These are phyloP conservation scores for Cervus canadensis DNA, from an alignment of 2,113 vertebrate species.

Conservation along the genomic window DNA sequence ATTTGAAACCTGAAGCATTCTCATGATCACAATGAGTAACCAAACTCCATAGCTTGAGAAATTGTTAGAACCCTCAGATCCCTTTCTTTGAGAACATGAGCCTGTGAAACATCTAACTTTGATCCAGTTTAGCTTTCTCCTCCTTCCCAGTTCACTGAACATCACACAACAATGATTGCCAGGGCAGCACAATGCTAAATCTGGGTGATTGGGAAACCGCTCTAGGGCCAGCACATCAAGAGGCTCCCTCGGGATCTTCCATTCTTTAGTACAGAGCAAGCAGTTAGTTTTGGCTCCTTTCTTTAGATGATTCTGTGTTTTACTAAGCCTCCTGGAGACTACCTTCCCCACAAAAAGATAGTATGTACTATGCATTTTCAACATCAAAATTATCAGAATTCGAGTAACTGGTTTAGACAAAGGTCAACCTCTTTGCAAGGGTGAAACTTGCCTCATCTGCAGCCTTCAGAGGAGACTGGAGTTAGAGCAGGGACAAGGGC, in stretches of 20 bases:
- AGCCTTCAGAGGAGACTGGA: neutral
- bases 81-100: constrained; percentile 33
- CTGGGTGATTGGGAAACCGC: neutral
- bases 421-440: neutral
- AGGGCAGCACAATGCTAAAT: neutral
- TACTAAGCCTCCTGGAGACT: neutral
- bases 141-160: constrained; percentile 41
- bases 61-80: neutral
- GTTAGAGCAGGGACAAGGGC: neutral
- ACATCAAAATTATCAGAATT: neutral
- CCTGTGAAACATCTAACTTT: constrained; percentile 48
- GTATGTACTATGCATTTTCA: neutral
- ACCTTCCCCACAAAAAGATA: neutral
- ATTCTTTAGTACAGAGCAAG: neutral
- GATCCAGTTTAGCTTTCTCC: constrained; percentile 24
- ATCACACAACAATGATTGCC: neutral
- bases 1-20: constrained; percentile 15
- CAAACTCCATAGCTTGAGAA: constrained; percentile 25
- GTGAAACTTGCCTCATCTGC: neutral
- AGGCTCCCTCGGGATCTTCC: neutral
- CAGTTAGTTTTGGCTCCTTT: neutral
- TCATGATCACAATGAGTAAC: constrained; percentile 24
- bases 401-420: neutral
- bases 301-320: neutral
- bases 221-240: neutral